Base-by-base conservation (phyloP, 2,797 vertebrate species). In the Darevskia nairensis region DNA sequence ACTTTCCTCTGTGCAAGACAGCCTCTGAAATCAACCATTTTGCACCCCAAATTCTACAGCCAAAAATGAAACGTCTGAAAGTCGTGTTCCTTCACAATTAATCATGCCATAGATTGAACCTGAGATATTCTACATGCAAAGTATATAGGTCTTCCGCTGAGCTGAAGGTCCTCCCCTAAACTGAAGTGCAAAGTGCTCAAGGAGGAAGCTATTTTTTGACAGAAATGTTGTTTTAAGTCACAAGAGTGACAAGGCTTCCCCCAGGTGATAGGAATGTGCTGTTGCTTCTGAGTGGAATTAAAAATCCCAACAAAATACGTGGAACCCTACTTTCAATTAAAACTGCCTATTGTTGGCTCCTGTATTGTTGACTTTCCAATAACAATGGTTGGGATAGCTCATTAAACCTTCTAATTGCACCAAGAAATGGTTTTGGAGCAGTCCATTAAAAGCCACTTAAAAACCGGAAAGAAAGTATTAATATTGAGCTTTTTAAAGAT, bases 401-500 rank as follows among this genome's bases (percentile, higher is more conserved):
- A 29, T 72, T 76, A 5, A 69, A 72, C 79, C 71, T 89, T 61
- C 85, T 91, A 89, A 89, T 90, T 93, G 85, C 50, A 80, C 2
- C 13, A 17, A 29, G 41, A 79, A 92, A 64, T 72, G 10, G 15
- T 23, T n/a, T 23, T 32, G 41, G 9, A 91, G 83, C 29, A 80
- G 86, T 2, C n/a, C 17, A 44, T 74, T 66, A 41, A 89, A 75
- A 41, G 0, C 23, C 8, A 35, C 85, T 78, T 78, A 84, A 77
- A 71, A 79, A 55, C 10, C 3, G 46, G 61, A 59, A 78, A 13
- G n/a, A 71, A 88, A 84, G 84, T 83, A 69, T n/a, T 61, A 59
- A 69, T 69, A 55, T 72, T 46, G 68, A 29, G 15, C 50, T 83
- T 46, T 50, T 19, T 32, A 87, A 81, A 80, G 39, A 66, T 82